Percentiles rank a stretch among this genome's conserved stretches.
Conservation (phyloP, 2,113 vertebrate genomes). For the Sminthopsis crassicaudata region DNA sequence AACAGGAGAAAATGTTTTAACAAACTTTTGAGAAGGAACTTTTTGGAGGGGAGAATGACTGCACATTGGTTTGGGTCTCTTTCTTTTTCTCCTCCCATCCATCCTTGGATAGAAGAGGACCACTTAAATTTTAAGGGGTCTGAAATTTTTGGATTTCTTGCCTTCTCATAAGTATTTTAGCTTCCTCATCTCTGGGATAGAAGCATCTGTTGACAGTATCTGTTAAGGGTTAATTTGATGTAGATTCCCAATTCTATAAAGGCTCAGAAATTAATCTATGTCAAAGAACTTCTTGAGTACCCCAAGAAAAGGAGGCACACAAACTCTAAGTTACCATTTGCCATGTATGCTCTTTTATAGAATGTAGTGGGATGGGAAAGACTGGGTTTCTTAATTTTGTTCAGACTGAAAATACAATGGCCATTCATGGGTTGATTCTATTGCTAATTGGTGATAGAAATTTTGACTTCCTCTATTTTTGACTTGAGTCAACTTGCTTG, state of each 20-base stretch:
- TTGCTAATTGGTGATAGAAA: not conserved
- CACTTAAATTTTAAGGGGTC: not conserved
- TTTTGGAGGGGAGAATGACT: not conserved
- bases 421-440: not conserved
- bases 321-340: not conserved
- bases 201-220: not conserved
- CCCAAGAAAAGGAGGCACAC: not conserved
- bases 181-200: not conserved
- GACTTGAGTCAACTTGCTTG: not conserved
- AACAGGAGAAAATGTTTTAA: not conserved
- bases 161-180: not conserved
- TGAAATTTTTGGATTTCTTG: not conserved
- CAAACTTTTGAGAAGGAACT: not conserved
- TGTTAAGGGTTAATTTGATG: not conserved
- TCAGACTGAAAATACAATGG: not conserved
- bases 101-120: not conserved
- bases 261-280: not conserved
- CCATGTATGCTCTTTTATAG: not conserved
- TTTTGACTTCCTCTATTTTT: not conserved
- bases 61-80: not conserved
- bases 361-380: not conserved
- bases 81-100: not conserved
- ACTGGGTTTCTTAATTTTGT: not conserved
- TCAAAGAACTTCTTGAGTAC: not conserved
- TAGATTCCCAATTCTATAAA: not conserved